Base-by-base conservation (phyloP, 2,888 invertebrate species). In the Torymus texanus region DNA sequence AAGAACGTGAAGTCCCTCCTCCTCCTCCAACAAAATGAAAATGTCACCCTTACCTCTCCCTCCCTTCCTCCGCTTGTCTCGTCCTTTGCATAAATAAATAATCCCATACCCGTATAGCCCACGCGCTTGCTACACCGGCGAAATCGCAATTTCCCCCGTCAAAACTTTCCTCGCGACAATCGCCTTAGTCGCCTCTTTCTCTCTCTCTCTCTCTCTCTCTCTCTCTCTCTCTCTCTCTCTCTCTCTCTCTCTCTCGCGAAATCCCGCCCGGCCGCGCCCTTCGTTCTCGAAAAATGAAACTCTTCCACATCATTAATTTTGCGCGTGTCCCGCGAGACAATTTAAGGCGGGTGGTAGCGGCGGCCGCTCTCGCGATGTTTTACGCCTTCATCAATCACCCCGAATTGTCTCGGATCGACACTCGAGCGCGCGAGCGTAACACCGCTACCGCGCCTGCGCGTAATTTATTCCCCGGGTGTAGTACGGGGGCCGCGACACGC, bases 271-370 rank as follows among this genome's bases (percentile, higher is more conserved):
- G 1, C 50, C 59, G 12, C 14, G 24, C n/a, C 24, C 14, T 16
- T 59, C 29, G n/a, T 29, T 53, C 29, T 51, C 67, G 62, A 81
- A 75, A 81, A 81, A 75, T 70, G 74, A 75, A 75, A 77, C 65
- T 71, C 74, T 80, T 75, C 71, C 74, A 53, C 71, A 14, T 68
- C 80, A 81, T 78, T 75, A 81, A 81, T 81, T 81, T 75, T 61
- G 21, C 14, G 41, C 65, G 24, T 75, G 65, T 72, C 71, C 61
- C 61, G 56, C 71, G 24, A 75, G 76, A 71, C 66, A 81, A 81
- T 78, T 81, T 75, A 75, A 81, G 41, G 66, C 59, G 50, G 50
- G 41, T 8, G 8, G 41, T 8, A 5, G 41, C 29, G 4, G 29
- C 2, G 3, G 29, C 41, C 41, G 41, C 41, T 5, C 41, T 3